Percentiles rank a stretch among this genome's conserved stretches.
These are phyloP conservation scores for Pseudoatta argentina DNA, from an alignment of 1,140 invertebrate genomes.

Conservation along the genomic window DNA sequence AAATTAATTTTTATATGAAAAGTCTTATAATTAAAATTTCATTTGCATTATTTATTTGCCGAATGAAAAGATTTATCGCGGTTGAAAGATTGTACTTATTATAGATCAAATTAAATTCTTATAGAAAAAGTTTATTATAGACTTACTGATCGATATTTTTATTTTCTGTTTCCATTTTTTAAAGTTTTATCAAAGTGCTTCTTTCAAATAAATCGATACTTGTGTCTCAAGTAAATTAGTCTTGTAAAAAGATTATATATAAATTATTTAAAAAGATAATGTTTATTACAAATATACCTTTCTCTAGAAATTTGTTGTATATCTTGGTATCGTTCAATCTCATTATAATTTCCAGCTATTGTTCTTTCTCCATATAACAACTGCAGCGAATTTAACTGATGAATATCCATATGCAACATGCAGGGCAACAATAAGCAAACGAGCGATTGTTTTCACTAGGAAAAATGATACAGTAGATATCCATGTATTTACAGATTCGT, in stretches of 20 bases:
- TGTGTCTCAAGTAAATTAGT: background rate
- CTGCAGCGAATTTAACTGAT: constrained; percentile 34
- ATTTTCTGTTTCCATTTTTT: background rate
- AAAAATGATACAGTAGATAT: constrained; percentile 15
- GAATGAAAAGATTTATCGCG: background rate
- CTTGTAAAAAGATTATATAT: background rate
- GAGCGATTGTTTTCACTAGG: constrained; percentile 44
- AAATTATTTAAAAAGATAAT: background rate
- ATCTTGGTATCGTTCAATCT: constrained; percentile 10
- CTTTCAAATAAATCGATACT: background rate
- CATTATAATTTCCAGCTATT: constrained; percentile 39
- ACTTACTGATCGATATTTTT: background rate
- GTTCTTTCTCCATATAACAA: constrained; percentile 24
- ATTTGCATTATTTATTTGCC: background rate
- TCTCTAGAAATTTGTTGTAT: background rate
- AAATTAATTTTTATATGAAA: background rate
- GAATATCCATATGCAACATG: constrained; percentile 11
- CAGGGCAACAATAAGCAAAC: constrained; percentile 2
- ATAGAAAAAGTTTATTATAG: background rate
- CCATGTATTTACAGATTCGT: background rate
- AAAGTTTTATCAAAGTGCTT: background rate
- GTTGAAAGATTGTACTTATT: background rate
- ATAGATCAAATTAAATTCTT: background rate
- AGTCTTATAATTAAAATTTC: background rate
- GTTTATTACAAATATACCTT: background rate